These are phyloP conservation scores for Brachionus sp. DNA, from an alignment of 1,140 invertebrate species.

Conservation along the genomic window DNA sequence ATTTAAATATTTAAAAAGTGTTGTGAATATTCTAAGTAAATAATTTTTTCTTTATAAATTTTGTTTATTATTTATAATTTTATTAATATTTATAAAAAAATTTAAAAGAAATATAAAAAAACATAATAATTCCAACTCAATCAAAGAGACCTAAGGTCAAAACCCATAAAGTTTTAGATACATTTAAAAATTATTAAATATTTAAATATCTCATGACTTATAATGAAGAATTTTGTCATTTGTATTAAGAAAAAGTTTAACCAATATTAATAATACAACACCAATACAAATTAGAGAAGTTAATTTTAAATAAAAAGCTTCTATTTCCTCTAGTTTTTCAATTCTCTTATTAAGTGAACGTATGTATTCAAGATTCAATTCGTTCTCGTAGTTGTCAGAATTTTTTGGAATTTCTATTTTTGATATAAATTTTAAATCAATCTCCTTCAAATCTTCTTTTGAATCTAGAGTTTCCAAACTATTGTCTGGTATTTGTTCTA, in stretches of 20 bases:
- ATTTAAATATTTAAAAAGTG: too few relatives aligned
- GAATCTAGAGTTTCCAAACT: neutral
- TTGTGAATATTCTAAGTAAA: too few relatives aligned
- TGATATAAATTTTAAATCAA: neutral
- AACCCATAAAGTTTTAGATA: too few relatives aligned
- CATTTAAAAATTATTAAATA: too few relatives aligned
- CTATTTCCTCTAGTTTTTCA: neutral
- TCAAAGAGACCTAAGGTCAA: too few relatives aligned
- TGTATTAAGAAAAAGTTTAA: neutral
- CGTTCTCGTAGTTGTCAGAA: neutral
- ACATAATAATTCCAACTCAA: too few relatives aligned
- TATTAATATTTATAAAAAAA: too few relatives aligned
- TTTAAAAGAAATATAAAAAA: too few relatives aligned
- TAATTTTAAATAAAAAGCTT: neutral
- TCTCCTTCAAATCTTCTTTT: neutral
- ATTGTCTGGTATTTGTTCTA: neutral
- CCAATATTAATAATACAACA: neutral
- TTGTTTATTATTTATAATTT: too few relatives aligned
- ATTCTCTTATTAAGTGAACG: neutral
- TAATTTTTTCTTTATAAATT: too few relatives aligned
- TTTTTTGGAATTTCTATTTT: neutral
- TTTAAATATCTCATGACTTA: too few relatives aligned
- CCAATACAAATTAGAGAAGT: neutral
- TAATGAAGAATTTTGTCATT: neutral
- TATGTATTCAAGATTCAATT: neutral